phyloP scores from a whole-genome alignment of 2,113 vertebrate genomes.

The Trogon surrucura region DNA sequence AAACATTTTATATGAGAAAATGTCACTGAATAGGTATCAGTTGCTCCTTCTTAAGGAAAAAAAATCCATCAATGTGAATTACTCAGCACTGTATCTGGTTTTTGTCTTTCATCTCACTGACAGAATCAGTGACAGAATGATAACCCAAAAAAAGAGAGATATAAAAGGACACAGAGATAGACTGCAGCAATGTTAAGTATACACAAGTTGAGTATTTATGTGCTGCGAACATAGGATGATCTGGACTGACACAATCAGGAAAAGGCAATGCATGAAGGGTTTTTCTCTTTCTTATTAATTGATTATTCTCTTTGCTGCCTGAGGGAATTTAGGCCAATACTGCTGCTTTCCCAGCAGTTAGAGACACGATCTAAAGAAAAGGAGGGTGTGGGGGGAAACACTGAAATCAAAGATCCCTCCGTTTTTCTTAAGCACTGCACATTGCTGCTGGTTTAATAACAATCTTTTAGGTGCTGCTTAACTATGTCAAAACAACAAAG shows the following conservation, averaged over 20 bases:
- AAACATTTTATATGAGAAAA: slow-evolving; percentile 17
- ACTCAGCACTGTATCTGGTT: neutral
- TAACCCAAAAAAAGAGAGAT: slow-evolving; percentile 10
- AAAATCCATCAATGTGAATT: slow-evolving; percentile 20
- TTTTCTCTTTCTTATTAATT: slow-evolving; percentile 39
- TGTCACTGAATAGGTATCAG: neutral
- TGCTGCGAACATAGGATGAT: neutral
- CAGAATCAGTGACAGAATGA: slow-evolving; percentile 26
- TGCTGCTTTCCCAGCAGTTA: slow-evolving; percentile 30
- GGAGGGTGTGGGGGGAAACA: neutral
- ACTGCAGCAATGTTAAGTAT: neutral
- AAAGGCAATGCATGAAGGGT: slow-evolving; percentile 23
- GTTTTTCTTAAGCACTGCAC: neutral
- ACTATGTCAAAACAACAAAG: neutral
- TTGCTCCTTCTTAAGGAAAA: neutral
- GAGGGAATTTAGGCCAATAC: slow-evolving; percentile 28
- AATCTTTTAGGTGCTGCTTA: neutral
- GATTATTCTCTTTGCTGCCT: slow-evolving; percentile 56
- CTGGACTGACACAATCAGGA: slow-evolving; percentile 27
- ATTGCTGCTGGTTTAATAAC: neutral
- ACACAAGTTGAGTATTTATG: neutral
- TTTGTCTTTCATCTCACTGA: slow-evolving; percentile 56
- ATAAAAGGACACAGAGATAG: slow-evolving; percentile 11
- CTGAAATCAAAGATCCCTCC: neutral
- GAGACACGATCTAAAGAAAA: neutral